Evolutionary conservation across 1,140 invertebrate species (phyloP).

Genomic region (Camponotus floridanus): DNA sequence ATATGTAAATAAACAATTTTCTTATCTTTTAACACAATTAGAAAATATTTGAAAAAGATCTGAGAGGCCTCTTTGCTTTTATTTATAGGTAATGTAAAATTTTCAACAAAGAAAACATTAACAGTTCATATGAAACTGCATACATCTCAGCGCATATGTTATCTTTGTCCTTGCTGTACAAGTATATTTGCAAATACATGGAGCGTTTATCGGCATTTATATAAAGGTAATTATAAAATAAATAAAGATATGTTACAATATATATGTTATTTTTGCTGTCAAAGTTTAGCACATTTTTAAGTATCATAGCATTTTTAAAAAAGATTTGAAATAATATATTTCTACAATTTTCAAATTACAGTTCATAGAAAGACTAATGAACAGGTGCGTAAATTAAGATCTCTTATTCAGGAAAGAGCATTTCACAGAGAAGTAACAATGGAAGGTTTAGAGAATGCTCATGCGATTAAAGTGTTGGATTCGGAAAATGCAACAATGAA

Average conservation of each 20-base stretch:
- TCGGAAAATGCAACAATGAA: background rate
- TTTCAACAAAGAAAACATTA: constrained; percentile 90
- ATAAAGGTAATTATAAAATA: constrained; percentile 86
- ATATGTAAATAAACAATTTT: constrained; percentile 65
- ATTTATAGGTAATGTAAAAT: constrained; percentile 88
- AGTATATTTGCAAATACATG: constrained; percentile 90
- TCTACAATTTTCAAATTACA: constrained; percentile 62
- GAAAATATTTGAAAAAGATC: background rate
- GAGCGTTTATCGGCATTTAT: constrained; percentile 91
- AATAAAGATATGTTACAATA: too few relatives aligned
- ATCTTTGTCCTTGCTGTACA: constrained; percentile 90
- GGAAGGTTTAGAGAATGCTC: constrained; percentile 65
- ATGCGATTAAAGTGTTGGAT: background rate
- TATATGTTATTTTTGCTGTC: too few relatives aligned
- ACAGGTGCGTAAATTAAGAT: constrained; percentile 87
- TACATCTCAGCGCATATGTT: constrained; percentile 88
- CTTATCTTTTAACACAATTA: background rate
- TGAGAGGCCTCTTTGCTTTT: background rate
- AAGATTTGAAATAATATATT: constrained; percentile 7
- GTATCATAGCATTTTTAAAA: background rate
- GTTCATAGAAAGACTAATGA: constrained; percentile 87
- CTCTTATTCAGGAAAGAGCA: constrained; percentile 87
- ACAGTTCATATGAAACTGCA: constrained; percentile 90
- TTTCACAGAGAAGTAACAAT: constrained; percentile 85
- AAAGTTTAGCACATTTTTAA: background rate